Evolutionary conservation across 2,797 vertebrate genomes (phyloP), one percentile per base, ranked within the genome.

Genomic region (Brachyrhaphis roseni): DNA sequence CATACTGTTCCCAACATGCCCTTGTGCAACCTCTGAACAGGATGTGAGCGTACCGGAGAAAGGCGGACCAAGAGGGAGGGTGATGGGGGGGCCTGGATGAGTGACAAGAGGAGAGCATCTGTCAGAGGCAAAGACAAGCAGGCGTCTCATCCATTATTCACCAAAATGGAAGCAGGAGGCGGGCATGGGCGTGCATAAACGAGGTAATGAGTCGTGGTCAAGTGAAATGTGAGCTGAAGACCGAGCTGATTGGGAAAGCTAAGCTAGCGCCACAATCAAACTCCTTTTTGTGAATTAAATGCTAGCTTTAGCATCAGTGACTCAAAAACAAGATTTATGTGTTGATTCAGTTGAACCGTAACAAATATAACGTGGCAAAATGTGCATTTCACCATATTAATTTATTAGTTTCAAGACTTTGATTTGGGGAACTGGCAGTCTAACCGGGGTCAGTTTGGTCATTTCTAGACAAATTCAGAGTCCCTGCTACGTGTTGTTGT

Each of bases 71-170:
- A 45, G 59, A 13, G 75, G 8, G 55, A 62, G 72, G 57, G 39
- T 74, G 75, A 41, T 53, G 71, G 1, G 46, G 78, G 72, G 49
- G 47, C 59, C 86, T 92, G 93, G 87, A 88, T 89, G 90, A 94
- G 81, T 92, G 94, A 93, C 91, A 92, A 51, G 91, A 79, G 74
- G 80, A 83, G 91, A 94, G 93, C 94, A 94, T 93, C 93, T 94
- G 94, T 94, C 89, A 90, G 70, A 84, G 85, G 82, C 87, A 83
- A 82, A 81, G 88, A 78, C 76, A 4, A 71, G 85, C 84, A 83
- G 84, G 86, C 88, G 87, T 62, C 89, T 94, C 93, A 93, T 94
- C 70, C 90, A 95, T 95, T 93, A 95, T 94, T 95, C 92, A 94
- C 68, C 68, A 89, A 86, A 91, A 83, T 78, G 78, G 82, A 84